phyloP scores from a whole-genome alignment of 2,113 vertebrate species.

The Nibea albiflora region DNA sequence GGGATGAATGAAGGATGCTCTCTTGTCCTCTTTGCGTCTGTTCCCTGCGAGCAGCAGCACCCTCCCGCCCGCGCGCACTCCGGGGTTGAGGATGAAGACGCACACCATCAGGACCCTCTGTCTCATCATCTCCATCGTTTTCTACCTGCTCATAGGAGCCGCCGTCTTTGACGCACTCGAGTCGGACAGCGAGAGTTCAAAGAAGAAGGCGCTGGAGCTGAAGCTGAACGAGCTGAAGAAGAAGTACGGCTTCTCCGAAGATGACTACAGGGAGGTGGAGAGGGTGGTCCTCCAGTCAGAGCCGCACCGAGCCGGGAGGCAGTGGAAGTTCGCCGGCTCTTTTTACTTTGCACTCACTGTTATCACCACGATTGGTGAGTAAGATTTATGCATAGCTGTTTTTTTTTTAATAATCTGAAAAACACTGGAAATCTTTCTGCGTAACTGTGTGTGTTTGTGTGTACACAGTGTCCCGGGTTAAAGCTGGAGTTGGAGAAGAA shows the following conservation, averaged over 20 bases:
- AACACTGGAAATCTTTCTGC: not conserved
- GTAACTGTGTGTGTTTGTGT: not conserved
- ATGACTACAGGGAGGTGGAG: slow-evolving; percentile 88
- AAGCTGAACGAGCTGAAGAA: slow-evolving; percentile 85
- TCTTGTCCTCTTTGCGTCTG: not conserved
- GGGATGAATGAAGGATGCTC: not conserved
- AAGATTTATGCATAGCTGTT: not conserved
- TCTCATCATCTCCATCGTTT: slow-evolving; percentile 88
- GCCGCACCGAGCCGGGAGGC: slow-evolving; percentile 88
- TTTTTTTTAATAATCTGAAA: not conserved
- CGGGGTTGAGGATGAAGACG: slow-evolving; percentile 83
- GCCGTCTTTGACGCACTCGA: slow-evolving; percentile 92
- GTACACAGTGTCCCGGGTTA: too few species aligned
- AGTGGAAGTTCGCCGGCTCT: slow-evolving; percentile 92
- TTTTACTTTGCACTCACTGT: slow-evolving; percentile 95
- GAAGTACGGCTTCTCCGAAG: slow-evolving; percentile 87
- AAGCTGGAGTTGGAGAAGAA: not conserved
- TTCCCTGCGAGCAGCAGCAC: not conserved
- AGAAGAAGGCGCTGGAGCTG: slow-evolving; percentile 86
- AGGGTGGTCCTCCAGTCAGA: slow-evolving; percentile 87
- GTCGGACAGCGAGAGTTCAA: slow-evolving; percentile 86
- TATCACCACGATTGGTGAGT: slow-evolving; percentile 93
- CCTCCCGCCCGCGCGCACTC: slow-evolving; percentile 5
- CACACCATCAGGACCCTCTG: slow-evolving; percentile 87
- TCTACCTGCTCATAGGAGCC: slow-evolving; percentile 91